phyloP scores from a whole-genome alignment of 2,797 vertebrate species.

The Odontamblyopus lacepedii region DNA sequence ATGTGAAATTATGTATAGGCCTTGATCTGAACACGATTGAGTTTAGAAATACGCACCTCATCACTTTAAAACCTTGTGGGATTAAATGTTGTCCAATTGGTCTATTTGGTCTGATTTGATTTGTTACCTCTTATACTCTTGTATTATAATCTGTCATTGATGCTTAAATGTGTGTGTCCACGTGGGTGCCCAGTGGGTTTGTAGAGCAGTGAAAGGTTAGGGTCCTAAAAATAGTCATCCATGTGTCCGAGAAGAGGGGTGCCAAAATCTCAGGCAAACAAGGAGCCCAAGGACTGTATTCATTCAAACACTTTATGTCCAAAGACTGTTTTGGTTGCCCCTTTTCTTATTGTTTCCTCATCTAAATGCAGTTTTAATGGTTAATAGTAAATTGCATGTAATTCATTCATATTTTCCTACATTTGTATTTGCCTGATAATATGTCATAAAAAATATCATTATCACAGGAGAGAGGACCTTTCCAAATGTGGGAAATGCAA shows the following conservation, averaged over 20 bases:
- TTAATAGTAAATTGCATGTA: not conserved
- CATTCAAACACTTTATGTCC: not conserved
- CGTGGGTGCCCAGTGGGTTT: conserved; percentile 35
- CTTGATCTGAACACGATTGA: not conserved
- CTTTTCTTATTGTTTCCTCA: not conserved
- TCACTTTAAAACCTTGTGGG: not conserved
- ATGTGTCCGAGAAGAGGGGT: conserved; percentile 55
- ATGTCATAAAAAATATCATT: not conserved
- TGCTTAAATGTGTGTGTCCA: conserved; percentile 3
- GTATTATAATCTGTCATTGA: not conserved
- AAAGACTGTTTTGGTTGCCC: not conserved
- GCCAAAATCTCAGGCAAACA: conserved; percentile 44
- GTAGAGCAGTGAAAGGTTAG: conserved; percentile 67
- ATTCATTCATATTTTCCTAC: no score
- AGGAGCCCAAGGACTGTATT: not conserved
- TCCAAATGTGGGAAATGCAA: conserved; percentile 98
- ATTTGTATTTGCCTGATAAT: not conserved
- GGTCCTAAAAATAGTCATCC: conserved; percentile 66
- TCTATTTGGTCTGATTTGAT: not conserved
- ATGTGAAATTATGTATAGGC: not conserved
- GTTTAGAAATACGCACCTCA: not conserved
- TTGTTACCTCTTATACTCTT: not conserved
- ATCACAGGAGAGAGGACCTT: conserved; percentile 90
- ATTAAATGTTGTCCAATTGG: not conserved
- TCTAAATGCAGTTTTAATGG: not conserved